Conservation (phyloP, 2,888 invertebrate species). For the Ferrisia virgata region DNA sequence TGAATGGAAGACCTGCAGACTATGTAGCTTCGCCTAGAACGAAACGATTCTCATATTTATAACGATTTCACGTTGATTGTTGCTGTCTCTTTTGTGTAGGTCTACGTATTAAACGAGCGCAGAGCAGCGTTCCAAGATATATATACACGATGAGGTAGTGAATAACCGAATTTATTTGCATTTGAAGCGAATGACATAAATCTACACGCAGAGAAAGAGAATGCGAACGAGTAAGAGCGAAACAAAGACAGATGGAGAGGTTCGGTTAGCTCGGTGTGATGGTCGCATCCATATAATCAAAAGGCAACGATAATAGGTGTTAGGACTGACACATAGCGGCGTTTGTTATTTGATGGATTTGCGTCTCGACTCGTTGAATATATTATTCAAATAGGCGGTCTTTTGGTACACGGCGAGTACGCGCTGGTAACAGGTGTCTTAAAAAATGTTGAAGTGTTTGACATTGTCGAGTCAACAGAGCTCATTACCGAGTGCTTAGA, state of each 20-base stretch:
- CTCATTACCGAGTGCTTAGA: constrained; percentile 42
- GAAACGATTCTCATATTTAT: not conserved
- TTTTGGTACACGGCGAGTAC: not conserved
- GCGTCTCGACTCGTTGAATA: constrained; percentile 44
- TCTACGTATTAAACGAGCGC: not conserved
- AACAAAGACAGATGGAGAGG: too few species aligned
- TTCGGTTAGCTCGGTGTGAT: not conserved
- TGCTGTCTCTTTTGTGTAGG: not conserved
- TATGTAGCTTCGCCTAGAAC: not conserved
- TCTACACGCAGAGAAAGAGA: constrained; percentile 20
- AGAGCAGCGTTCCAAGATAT: not conserved
- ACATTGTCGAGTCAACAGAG: constrained; percentile 45
- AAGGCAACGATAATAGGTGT: constrained; percentile 45
- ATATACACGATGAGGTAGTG: constrained; percentile 31
- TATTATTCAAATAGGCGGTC: constrained; percentile 44
- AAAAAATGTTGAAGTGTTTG: constrained; percentile 45
- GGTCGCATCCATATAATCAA: constrained; percentile 42
- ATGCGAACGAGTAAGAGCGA: too few species aligned
- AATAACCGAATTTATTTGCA: constrained; percentile 46
- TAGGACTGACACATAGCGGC: constrained; percentile 45
- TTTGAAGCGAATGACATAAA: constrained; percentile 45
- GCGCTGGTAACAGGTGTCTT: constrained; percentile 41
- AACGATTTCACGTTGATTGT: not conserved
- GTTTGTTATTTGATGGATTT: constrained; percentile 46
- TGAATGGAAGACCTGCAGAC: not conserved